Evolutionary conservation across 2,113 vertebrate genomes (phyloP).

Genomic region (Brienomyrus brachyistius): DNA sequence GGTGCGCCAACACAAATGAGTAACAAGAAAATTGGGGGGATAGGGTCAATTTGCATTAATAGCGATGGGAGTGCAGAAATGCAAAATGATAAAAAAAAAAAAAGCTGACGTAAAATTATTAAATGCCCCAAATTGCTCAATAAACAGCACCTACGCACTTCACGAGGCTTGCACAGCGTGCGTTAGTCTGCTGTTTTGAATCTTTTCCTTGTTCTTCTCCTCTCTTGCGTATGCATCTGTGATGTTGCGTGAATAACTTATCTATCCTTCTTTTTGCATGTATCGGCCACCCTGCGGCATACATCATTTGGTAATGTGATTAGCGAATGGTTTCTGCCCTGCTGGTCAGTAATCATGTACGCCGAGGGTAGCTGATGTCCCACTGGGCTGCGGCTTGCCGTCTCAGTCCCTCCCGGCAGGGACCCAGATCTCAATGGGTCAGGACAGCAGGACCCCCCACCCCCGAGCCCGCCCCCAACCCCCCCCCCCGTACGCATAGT

Average conservation of each 20-base stretch:
- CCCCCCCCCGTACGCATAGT: background rate
- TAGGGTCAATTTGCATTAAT: background rate
- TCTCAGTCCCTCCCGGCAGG: background rate
- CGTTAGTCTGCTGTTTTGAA: background rate
- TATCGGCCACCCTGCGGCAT: background rate
- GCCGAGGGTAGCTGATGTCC: background rate
- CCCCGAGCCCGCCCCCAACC: too few species aligned
- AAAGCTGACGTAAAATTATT: background rate
- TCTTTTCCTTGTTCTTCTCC: background rate
- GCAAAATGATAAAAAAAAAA: background rate
- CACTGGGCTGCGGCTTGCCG: background rate
- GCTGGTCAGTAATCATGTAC: background rate
- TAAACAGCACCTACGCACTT: background rate
- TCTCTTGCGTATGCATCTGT: background rate
- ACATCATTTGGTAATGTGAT: background rate
- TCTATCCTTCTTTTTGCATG: background rate
- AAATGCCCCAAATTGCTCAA: constrained; percentile 2
- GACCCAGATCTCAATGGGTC: background rate
- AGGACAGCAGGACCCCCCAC: background rate
- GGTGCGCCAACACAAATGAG: constrained; percentile 13
- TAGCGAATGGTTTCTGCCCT: constrained; percentile 2
- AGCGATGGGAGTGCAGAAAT: constrained; percentile 7
- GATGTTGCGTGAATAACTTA: background rate
- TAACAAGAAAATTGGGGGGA: background rate
- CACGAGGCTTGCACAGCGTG: background rate